Base-by-base conservation (phyloP, 2,888 invertebrate genomes). In the Priocnemis perturbator region DNA sequence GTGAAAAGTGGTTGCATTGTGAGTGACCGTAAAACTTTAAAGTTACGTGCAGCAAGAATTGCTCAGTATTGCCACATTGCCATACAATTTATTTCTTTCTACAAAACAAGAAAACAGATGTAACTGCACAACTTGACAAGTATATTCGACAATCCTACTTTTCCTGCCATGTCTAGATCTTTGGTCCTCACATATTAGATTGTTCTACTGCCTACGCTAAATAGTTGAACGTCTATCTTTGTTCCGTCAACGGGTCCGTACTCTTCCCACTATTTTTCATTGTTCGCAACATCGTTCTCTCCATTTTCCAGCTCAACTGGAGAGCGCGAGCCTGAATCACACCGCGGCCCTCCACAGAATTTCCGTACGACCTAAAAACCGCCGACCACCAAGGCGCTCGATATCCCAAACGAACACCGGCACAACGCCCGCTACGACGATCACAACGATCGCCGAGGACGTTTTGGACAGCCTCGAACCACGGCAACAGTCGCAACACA, bases 291-390 rank as follows among this genome's bases (percentile, higher is more conserved):
- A 50, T 17, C 11, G 11, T 37, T 37, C 37, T 37, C 7, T 37
- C 14, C 4, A 37, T 37, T 50, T 68, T 72, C 53, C 77, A 88
- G 88, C 87, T 53, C 78, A 87, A 67, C 64, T 87, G 65, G 84
- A 86, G 66, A 83, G 81, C 63, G 85, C 78, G 47, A 84, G 81
- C 60, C 71, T 89, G 59, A 88, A 76, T 63, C 89, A 89, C 75
- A 87, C 85, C 11, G 89, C 89, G 21, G 89, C 89, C 1, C 85
- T 82, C 55, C 89, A 89, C 52, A 85, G 89, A 20, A 89, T 89
- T 59, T 86, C 87, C 3, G 87, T 88, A 11, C 82, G 89, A 1
- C 89, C 89, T 2, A 89, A 88, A 67, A 89, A 89, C 67, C 83
- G 89, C 3, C 80, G 89, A 44, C 89, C 87, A 0, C 89, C 89